Conservation (phyloP, 1,140 invertebrate genomes). For the Drosophila carrolli region DNA sequence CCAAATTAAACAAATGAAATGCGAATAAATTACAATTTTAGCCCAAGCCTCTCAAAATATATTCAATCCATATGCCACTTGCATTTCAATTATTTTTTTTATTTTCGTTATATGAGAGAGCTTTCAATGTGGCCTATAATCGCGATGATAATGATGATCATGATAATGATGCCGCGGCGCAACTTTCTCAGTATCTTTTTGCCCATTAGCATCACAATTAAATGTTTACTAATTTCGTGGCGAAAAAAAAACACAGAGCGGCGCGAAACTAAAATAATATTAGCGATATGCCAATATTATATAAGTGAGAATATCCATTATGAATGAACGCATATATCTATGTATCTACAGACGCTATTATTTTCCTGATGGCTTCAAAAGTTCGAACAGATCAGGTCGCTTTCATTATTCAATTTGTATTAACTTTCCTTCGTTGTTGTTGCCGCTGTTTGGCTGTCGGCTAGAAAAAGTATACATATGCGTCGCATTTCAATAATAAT, state of each 20-base stretch:
- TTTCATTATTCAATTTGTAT: slow-evolving; percentile 62
- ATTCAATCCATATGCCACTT: slow-evolving; percentile 12
- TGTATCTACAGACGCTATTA: slow-evolving; percentile 3
- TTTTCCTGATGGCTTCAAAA: slow-evolving; percentile 25
- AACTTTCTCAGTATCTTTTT: slow-evolving; percentile 66
- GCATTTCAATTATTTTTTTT: slow-evolving; percentile 21
- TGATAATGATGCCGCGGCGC: slow-evolving; percentile 33
- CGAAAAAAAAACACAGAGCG: slow-evolving; percentile 8
- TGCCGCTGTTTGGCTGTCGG: slow-evolving; percentile 54
- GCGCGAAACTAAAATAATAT: slow-evolving; percentile 6
- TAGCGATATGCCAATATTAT: slow-evolving; percentile 28
- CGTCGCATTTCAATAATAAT: slow-evolving; percentile 76
- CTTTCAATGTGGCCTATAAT: slow-evolving; percentile 23
- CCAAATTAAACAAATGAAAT: background rate
- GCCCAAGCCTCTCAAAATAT: slow-evolving; percentile 15
- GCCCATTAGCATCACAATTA: slow-evolving; percentile 70
- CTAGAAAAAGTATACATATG: slow-evolving; percentile 67
- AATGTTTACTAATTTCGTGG: slow-evolving; percentile 36
- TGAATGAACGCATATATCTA: slow-evolving; percentile 21
- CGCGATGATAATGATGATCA: slow-evolving; percentile 23
- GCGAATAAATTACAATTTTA: slow-evolving; percentile 28
- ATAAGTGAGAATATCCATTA: slow-evolving; percentile 45
- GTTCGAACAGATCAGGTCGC: slow-evolving; percentile 8
- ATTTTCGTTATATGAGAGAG: slow-evolving; percentile 19
- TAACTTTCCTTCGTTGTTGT: slow-evolving; percentile 67